Percentiles rank a stretch among this genome's conserved stretches.
phyloP scores from a whole-genome alignment of 2,888 invertebrate genomes.

The Flabesymbios commensalis region DNA sequence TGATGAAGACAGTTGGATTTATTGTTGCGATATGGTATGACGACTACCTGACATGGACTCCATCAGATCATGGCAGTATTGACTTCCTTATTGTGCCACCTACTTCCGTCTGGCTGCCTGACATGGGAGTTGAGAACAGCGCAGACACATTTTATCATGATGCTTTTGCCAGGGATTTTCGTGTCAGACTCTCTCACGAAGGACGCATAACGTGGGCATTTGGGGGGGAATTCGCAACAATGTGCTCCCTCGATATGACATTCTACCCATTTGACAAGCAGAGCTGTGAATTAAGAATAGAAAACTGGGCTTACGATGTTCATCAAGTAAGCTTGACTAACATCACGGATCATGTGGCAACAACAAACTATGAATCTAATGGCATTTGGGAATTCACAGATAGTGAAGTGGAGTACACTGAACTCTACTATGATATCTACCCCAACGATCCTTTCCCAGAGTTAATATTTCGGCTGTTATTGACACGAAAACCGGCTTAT shows the following conservation, averaged over 20 bases:
- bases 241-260: constrained; percentile 13
- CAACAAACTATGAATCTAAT: neutral
- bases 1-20: too few relatives aligned
- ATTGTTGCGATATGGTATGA: neutral
- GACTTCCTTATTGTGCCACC: neutral
- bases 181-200: constrained; percentile 6
- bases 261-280: constrained; percentile 18
- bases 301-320: constrained; percentile 12
- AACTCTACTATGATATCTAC: neutral
- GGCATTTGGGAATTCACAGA: neutral
- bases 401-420: neutral
- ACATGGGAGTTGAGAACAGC: constrained; percentile 5
- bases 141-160: constrained; percentile 10
- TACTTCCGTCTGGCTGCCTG: neutral
- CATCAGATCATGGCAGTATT: neutral
- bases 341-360: neutral
- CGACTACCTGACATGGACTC: neutral
- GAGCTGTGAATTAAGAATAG: constrained; percentile 6
- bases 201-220: constrained; percentile 10
- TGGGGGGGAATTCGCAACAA: constrained; percentile 7
- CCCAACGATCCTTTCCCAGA: neutral
- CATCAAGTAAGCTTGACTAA: neutral
- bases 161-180: constrained; percentile 7
- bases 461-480: neutral
- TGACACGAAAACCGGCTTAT: constrained; percentile 3